phyloP scores from a whole-genome alignment of 2,888 invertebrate genomes.

The Tipula vernalis region DNA sequence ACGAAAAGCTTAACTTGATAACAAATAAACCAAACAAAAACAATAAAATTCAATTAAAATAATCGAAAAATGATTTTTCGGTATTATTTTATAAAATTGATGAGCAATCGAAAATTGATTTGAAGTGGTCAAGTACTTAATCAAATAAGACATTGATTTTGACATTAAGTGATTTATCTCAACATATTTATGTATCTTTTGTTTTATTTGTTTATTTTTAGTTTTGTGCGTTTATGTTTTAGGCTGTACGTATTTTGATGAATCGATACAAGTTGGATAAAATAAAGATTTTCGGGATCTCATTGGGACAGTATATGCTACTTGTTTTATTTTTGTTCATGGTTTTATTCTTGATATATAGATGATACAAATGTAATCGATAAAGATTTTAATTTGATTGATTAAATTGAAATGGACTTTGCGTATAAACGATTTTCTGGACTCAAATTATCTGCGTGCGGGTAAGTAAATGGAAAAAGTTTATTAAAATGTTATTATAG shows the following conservation, averaged over 20 bases:
- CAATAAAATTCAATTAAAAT: background rate
- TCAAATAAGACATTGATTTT: background rate
- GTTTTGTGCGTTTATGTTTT: background rate
- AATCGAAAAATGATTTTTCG: background rate
- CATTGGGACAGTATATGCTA: background rate
- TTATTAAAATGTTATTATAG: background rate
- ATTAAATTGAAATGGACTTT: background rate
- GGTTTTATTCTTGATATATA: background rate
- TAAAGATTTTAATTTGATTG: background rate
- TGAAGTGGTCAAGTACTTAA: conserved; percentile 4
- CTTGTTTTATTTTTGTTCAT: background rate
- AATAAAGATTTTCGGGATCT: background rate
- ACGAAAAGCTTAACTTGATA: background rate
- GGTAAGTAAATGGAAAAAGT: background rate
- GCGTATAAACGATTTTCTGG: background rate
- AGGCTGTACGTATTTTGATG: background rate
- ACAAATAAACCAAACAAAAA: background rate
- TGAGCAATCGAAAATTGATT: background rate
- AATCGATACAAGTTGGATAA: background rate
- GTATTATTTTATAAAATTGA: background rate
- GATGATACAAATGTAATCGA: background rate
- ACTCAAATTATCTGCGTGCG: background rate
- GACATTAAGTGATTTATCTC: background rate
- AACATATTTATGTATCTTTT: background rate
- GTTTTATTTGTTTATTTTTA: background rate